These are phyloP conservation scores for Megaceryle maxima DNA, from an alignment of 2,113 vertebrate species.

Conservation along the genomic window DNA sequence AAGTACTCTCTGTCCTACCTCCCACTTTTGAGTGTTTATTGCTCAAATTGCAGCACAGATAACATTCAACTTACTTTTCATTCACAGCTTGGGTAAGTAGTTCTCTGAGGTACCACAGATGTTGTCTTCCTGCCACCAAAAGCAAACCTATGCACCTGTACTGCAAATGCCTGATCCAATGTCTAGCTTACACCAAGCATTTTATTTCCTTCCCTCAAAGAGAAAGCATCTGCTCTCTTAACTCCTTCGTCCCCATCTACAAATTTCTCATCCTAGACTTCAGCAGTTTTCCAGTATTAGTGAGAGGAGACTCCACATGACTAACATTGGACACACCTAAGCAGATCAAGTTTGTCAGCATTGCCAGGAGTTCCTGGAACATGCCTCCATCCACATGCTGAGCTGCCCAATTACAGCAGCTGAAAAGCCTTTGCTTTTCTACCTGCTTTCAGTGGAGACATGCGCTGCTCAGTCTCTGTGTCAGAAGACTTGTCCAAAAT, in stretches of 20 bases:
- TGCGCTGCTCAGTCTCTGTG: background rate
- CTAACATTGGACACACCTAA: background rate
- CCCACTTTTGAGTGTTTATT: background rate
- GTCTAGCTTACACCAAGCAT: background rate
- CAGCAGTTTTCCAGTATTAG: constrained; percentile 22
- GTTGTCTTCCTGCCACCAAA: background rate
- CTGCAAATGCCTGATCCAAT: background rate
- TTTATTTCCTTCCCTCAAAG: background rate
- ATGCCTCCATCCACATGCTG: background rate
- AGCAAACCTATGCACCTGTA: background rate
- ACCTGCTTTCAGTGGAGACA: background rate
- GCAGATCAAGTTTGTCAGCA: background rate
- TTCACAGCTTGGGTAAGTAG: background rate
- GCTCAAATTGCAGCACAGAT: background rate
- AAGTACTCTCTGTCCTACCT: background rate
- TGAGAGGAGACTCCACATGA: background rate
- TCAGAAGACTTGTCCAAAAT: background rate
- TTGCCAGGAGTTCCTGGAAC: constrained; percentile 54
- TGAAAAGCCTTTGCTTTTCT: background rate
- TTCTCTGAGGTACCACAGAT: background rate
- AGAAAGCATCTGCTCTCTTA: background rate
- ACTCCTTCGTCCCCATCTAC: background rate
- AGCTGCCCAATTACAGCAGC: background rate
- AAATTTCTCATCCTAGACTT: background rate
- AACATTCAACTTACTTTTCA: background rate